These are phyloP conservation scores for Bucorvus abyssinicus DNA, from an alignment of 2,797 vertebrate species.

Conservation along the genomic window DNA sequence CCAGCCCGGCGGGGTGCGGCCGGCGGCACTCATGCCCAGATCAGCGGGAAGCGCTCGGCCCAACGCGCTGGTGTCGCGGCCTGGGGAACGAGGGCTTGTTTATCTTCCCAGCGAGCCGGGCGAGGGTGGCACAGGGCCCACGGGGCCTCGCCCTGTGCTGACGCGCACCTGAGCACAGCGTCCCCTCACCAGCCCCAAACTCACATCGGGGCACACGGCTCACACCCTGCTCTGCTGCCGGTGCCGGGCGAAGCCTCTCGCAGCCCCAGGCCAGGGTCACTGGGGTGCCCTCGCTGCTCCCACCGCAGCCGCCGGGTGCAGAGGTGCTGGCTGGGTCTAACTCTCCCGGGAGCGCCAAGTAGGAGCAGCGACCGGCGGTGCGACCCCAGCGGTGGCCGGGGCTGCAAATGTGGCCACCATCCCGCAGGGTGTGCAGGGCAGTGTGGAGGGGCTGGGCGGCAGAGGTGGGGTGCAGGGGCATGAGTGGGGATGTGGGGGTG, in stretches of 20 bases:
- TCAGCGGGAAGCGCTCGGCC: not conserved
- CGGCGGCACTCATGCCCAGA: fast-evolving
- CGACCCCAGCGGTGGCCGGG: not conserved
- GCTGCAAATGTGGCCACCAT: fast-evolving
- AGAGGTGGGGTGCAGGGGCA: not conserved
- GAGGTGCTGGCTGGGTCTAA: not conserved
- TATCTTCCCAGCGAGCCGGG: not conserved
- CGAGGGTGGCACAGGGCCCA: not conserved
- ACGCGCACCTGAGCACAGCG: not conserved
- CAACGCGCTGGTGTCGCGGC: not conserved
- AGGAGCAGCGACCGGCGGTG: fast-evolving
- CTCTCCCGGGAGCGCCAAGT: fast-evolving
- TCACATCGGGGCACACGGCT: fast-evolving
- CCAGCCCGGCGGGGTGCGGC: not conserved
- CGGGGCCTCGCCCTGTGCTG: not conserved
- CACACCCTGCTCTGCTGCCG: fast-evolving
- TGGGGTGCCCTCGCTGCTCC: not conserved
- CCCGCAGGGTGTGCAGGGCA: fast-evolving
- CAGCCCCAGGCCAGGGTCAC: not conserved
- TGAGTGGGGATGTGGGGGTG: not conserved
- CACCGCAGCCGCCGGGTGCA: not conserved
- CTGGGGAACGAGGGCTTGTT: not conserved
- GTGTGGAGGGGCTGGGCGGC: not conserved
- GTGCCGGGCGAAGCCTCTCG: fast-evolving
- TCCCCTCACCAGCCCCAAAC: not conserved